These are phyloP conservation scores for Synanceia verrucosa DNA, from an alignment of 2,797 vertebrate genomes.

Conservation along the genomic window DNA sequence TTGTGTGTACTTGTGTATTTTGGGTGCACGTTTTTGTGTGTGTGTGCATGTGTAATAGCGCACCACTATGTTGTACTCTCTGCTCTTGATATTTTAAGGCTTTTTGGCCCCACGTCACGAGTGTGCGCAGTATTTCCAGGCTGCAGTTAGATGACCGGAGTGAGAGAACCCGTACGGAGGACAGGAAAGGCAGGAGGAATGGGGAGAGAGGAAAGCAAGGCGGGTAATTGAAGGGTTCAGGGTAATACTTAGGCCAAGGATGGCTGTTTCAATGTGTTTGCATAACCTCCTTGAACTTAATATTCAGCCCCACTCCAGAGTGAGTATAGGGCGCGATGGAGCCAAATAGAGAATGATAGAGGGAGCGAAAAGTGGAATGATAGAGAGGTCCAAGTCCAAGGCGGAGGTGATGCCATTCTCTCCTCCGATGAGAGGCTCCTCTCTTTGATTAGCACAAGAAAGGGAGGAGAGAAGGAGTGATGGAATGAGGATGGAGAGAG, in stretches of 20 bases:
- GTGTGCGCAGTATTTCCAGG: slow-evolving; percentile 71
- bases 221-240: slow-evolving; percentile 84
- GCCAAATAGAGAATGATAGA: slow-evolving; percentile 67
- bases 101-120: slow-evolving; percentile 69
- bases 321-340: slow-evolving; percentile 63
- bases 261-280: slow-evolving; percentile 83
- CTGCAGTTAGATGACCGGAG: slow-evolving; percentile 69
- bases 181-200: slow-evolving; percentile 75
- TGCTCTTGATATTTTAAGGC: slow-evolving; percentile 76
- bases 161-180: slow-evolving; percentile 63
- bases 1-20: slow-evolving; percentile 66
- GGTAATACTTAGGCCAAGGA: slow-evolving; percentile 82
- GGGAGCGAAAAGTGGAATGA: slow-evolving; percentile 50
- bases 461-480: slow-evolving; percentile 30
- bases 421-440: slow-evolving; percentile 25
- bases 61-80: slow-evolving; percentile 65
- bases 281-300: slow-evolving; percentile 84
- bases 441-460: slow-evolving; percentile 58
- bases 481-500: slow-evolving; percentile 44
- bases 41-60: slow-evolving; percentile 46
- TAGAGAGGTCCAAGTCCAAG: slow-evolving; percentile 51
- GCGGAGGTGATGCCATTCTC: slow-evolving; percentile 58
- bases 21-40: slow-evolving; percentile 42
- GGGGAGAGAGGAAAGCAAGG: slow-evolving; percentile 78
- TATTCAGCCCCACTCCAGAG: slow-evolving; percentile 77